A percentile compares a stretch with the other conserved stretches of the same genome.
Evolutionary conservation across 2,888 invertebrate genomes (phyloP).

Genomic region (Zaprionus obscuricornis): DNA sequence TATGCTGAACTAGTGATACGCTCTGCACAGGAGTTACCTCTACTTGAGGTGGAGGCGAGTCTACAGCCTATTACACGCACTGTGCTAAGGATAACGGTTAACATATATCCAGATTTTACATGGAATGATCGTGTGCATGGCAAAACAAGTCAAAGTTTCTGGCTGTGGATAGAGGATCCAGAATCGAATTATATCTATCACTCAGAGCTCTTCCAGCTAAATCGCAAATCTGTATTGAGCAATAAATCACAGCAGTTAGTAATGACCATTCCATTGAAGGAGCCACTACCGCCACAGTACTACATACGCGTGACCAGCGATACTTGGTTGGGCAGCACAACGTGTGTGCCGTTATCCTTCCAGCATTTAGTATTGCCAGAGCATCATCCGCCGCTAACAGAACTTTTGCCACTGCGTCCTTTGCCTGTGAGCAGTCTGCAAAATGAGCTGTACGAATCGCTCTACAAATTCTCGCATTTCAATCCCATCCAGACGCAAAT

Average conservation of each 20-base stretch:
- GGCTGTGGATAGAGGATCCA: conserved; percentile 99
- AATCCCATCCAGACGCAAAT: conserved; percentile 99
- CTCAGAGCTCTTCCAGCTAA: conserved; percentile 91
- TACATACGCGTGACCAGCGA: conserved; percentile 94
- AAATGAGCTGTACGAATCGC: conserved; percentile 89
- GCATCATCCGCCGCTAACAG: conserved; percentile 95
- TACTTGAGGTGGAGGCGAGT: conserved; percentile 91
- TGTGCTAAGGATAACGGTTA: conserved; percentile 92
- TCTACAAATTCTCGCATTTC: conserved; percentile 97
- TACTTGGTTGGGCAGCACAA: conserved; percentile 87
- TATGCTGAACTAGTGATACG: conserved; percentile 91
- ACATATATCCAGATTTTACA: conserved; percentile 89
- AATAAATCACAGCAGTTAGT: conserved; percentile 92
- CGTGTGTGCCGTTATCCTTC: conserved; percentile 88
- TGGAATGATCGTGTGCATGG: conserved; percentile 97
- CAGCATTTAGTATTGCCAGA: conserved; percentile 95
- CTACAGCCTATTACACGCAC: conserved; percentile 98
- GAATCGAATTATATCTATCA: conserved; percentile 97
- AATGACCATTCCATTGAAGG: conserved; percentile 97
- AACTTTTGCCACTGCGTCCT: conserved; percentile 95
- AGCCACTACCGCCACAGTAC: conserved; percentile 96
- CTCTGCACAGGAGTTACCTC: conserved; percentile 93
- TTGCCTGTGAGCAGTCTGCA: conserved; percentile 93
- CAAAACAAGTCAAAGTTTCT: conserved; percentile 94
- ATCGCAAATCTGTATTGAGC: conserved; percentile 86